phyloP scores from a whole-genome alignment of 2,888 invertebrate species.

The Anthophora plumipes region DNA sequence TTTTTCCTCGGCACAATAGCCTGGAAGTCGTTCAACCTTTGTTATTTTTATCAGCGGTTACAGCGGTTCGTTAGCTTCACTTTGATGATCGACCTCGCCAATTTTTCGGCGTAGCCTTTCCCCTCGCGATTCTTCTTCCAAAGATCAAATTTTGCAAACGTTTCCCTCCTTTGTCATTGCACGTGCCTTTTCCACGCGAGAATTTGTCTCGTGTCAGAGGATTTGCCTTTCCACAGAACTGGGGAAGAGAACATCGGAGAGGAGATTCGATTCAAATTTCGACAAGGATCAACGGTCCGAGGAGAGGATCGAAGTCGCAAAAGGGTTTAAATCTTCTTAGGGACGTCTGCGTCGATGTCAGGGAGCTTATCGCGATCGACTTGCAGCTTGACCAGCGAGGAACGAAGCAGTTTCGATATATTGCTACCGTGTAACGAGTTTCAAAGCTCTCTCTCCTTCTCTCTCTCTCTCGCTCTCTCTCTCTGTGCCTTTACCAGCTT shows the following conservation, averaged over 20 bases:
- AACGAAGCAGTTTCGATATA: slow-evolving; percentile 32
- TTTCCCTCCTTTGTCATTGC: too few relatives aligned
- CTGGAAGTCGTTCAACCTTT: not conserved
- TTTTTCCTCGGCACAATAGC: not conserved
- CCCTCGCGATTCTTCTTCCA: too few relatives aligned
- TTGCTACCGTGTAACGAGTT: slow-evolving; percentile 36
- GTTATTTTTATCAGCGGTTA: slow-evolving; percentile 9
- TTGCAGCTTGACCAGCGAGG: not conserved
- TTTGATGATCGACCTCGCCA: slow-evolving; percentile 17
- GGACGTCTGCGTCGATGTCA: slow-evolving; percentile 3
- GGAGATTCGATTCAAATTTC: slow-evolving; percentile 22
- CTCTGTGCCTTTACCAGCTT: not conserved
- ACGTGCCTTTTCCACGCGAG: not conserved
- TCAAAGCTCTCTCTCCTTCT: not conserved
- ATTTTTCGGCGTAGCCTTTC: too few relatives aligned
- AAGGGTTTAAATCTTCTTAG: slow-evolving; percentile 34
- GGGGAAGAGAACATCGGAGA: not conserved
- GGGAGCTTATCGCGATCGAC: slow-evolving; percentile 34
- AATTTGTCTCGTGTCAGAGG: not conserved
- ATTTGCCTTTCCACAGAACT: too few relatives aligned
- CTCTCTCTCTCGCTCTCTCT: not conserved
- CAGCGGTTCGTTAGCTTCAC: slow-evolving; percentile 35
- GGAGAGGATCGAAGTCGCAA: slow-evolving; percentile 3
- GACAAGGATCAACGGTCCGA: not conserved
- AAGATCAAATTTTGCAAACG: too few relatives aligned